Conservation (phyloP, 1,140 invertebrate genomes). For the Lepidurus couesii region DNA sequence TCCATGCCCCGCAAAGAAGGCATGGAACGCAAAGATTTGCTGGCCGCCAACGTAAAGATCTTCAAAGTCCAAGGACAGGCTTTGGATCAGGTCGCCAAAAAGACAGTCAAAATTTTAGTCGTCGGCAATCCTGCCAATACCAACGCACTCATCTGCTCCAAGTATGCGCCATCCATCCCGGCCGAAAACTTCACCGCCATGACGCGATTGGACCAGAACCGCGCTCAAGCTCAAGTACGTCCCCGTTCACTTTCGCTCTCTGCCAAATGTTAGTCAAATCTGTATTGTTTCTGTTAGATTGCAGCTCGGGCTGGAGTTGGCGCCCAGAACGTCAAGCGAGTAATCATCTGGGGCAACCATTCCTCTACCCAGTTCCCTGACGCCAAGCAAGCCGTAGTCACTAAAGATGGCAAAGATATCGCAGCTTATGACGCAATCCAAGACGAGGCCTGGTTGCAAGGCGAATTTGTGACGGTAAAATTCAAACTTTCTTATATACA, state of each 20-base stretch:
- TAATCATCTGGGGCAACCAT: conserved; percentile 99
- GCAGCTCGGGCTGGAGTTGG: conserved; percentile 50
- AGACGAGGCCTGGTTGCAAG: conserved; percentile 74
- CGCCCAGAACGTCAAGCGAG: conserved; percentile 73
- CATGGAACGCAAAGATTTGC: conserved; percentile 96
- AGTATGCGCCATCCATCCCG: conserved; percentile 96
- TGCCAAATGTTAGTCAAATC: conserved; percentile 23
- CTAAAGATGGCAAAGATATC: conserved; percentile 47
- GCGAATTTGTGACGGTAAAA: conserved; percentile 65
- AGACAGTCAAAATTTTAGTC: conserved; percentile 91
- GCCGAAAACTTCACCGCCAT: conserved; percentile 95
- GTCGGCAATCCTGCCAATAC: conserved; percentile 99
- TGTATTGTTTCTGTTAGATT: conserved; percentile 43
- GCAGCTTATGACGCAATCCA: conserved; percentile 67
- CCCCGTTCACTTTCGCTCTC: background rate
- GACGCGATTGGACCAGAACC: conserved; percentile 97
- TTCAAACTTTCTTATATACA: conserved; percentile 24
- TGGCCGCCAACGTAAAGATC: conserved; percentile 96
- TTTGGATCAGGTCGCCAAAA: conserved; percentile 85
- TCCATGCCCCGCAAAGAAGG: conserved; percentile 97
- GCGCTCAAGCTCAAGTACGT: conserved; percentile 74
- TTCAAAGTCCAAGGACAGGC: conserved; percentile 93
- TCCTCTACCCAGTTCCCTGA: conserved; percentile 98
- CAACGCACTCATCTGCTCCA: conserved; percentile 90
- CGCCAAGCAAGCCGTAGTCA: conserved; percentile 72